These are phyloP conservation scores for Columba guinea DNA, from an alignment of 2,797 vertebrate genomes.

Conservation along the genomic window DNA sequence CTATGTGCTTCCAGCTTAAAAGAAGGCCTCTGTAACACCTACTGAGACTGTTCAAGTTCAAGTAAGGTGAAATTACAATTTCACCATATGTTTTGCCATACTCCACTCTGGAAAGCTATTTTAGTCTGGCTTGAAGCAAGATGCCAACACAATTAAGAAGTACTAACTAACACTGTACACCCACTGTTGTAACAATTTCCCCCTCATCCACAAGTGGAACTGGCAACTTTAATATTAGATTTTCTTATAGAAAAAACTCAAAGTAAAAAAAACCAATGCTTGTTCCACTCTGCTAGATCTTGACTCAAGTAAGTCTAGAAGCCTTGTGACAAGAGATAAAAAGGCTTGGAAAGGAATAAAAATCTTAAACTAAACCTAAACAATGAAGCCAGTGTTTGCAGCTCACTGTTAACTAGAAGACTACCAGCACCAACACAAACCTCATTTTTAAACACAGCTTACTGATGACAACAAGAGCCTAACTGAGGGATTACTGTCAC, in stretches of 20 bases:
- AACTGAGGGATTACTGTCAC: background rate
- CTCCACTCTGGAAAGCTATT: slow-evolving; percentile 47
- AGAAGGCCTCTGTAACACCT: slow-evolving; percentile 3
- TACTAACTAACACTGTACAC: slow-evolving; percentile 47
- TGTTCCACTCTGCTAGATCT: background rate
- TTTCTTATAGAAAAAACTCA: background rate
- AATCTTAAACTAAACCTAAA: background rate
- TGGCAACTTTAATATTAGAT: slow-evolving; percentile 14
- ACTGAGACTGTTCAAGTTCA: slow-evolving; percentile 37
- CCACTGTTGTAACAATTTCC: slow-evolving; percentile 52
- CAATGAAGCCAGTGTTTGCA: slow-evolving; percentile 41
- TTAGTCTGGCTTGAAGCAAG: slow-evolving; percentile 39
- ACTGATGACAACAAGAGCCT: background rate
- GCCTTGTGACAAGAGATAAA: background rate
- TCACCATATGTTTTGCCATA: slow-evolving; percentile 51
- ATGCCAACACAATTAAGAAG: slow-evolving; percentile 52
- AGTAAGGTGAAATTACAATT: slow-evolving; percentile 44
- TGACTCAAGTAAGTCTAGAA: background rate
- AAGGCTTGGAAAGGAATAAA: background rate
- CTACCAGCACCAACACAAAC: slow-evolving; percentile 12
- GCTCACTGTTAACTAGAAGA: slow-evolving; percentile 2
- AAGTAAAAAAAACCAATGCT: background rate
- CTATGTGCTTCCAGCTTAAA: background rate
- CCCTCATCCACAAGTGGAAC: slow-evolving; percentile 14
- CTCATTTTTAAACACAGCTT: background rate